Conservation (phyloP, 1,140 invertebrate genomes). For the Epicauta chinensis region DNA sequence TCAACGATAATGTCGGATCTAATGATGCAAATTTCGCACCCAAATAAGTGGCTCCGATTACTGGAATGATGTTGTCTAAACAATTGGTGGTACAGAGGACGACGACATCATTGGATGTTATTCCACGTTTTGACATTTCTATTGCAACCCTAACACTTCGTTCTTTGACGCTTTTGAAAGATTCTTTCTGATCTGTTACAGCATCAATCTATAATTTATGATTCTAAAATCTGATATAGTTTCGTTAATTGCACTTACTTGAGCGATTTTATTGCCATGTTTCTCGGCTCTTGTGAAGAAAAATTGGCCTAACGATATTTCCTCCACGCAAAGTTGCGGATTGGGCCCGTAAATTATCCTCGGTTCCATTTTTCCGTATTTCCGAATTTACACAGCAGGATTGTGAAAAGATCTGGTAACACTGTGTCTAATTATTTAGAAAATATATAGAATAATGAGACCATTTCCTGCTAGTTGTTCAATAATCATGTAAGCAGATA, state of each 20-base stretch:
- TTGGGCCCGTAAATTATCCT: neutral
- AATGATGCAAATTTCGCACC: slow-evolving; percentile 12
- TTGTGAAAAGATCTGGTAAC: no score
- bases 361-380: neutral
- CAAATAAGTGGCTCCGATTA: slow-evolving; percentile 1
- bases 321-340: neutral
- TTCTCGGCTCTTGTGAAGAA: slow-evolving; percentile 4
- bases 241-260: no score
- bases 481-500: no score
- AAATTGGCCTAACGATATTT: slow-evolving; percentile 2
- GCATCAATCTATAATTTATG: slow-evolving; percentile 2
- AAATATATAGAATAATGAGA: no score
- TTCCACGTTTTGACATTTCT: neutral
- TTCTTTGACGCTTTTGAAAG: slow-evolving; percentile 1
- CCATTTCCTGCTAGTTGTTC: no score
- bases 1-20: slow-evolving; percentile 24
- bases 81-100: slow-evolving; percentile 2
- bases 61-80: slow-evolving; percentile 9
- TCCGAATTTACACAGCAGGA: no score
- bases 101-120: slow-evolving; percentile 9
- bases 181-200: slow-evolving; percentile 2
- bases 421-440: no score
- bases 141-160: slow-evolving; percentile 9
- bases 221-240: no score
- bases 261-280: slow-evolving; percentile 14